Conservation (phyloP, 2,113 vertebrate genomes). For the Corythaixoides concolor region DNA sequence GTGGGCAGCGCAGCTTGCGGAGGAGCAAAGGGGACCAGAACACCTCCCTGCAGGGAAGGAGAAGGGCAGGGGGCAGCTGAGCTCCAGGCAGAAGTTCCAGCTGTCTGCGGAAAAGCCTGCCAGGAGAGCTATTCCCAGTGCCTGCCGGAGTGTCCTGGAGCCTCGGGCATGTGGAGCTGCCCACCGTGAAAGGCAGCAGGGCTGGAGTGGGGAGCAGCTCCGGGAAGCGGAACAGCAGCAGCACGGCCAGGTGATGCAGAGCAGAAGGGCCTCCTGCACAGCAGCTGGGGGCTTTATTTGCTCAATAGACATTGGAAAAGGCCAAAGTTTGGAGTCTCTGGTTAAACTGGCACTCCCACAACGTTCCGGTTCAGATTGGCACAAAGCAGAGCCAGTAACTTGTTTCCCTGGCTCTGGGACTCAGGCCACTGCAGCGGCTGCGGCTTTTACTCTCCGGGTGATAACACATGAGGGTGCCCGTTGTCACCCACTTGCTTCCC, state of each 20-base stretch:
- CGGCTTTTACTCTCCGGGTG: neutral
- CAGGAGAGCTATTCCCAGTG: neutral
- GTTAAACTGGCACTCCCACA: neutral
- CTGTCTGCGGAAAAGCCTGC: neutral
- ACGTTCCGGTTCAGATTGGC: neutral
- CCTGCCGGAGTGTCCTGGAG: fast-evolving
- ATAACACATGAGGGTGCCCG: fast-evolving
- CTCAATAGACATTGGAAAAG: neutral
- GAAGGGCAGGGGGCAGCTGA: neutral
- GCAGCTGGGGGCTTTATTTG: neutral
- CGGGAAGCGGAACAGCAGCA: neutral
- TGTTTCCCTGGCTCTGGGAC: neutral
- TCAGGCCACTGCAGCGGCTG: neutral
- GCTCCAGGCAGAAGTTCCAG: neutral
- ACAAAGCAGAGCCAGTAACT: neutral
- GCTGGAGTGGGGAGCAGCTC: neutral
- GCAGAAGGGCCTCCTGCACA: neutral
- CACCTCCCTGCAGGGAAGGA: neutral
- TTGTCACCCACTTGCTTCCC: neutral
- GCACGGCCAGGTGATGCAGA: fast-evolving
- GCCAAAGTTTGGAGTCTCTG: neutral
- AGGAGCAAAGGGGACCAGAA: neutral
- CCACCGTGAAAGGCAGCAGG: neutral
- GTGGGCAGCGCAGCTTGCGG: neutral
- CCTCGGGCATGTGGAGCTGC: fast-evolving